Conservation (phyloP, 2,113 vertebrate genomes). For the Phalacrocorax brasilianus region DNA sequence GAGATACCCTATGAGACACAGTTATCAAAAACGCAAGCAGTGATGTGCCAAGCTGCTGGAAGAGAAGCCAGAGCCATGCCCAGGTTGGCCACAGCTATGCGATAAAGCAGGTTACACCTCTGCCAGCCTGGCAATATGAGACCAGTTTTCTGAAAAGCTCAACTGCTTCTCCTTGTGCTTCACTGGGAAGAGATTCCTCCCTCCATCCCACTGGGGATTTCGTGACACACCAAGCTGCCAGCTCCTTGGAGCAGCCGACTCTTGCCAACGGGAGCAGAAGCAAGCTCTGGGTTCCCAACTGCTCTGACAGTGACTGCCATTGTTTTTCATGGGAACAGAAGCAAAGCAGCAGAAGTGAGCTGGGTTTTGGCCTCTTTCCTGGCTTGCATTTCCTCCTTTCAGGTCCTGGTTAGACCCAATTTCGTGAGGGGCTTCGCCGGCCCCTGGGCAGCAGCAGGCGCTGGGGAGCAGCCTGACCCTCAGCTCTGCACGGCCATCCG, state of each 20-base stretch:
- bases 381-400: not conserved
- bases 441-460: not conserved
- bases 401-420: not conserved
- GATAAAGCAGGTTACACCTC: not conserved
- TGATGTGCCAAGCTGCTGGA: not conserved
- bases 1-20: not conserved
- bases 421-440: not conserved
- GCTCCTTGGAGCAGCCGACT: not conserved
- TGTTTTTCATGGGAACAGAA: constrained; percentile 49
- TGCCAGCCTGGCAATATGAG: not conserved
- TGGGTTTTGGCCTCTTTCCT: constrained; percentile 20
- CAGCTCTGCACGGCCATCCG: fast-evolving
- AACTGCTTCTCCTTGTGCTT: not conserved
- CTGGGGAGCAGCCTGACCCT: not conserved
- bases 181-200: not conserved
- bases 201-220: not conserved
- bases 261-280: not conserved
- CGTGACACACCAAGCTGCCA: not conserved
- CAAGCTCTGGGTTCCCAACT: not conserved
- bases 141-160: not conserved
- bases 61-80: not conserved
- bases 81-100: not conserved
- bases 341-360: not conserved
- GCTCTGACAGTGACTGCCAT: constrained; percentile 8
- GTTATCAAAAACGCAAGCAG: not conserved